phyloP scores from a whole-genome alignment of 2,113 vertebrate species.

The Scopus umbretta region DNA sequence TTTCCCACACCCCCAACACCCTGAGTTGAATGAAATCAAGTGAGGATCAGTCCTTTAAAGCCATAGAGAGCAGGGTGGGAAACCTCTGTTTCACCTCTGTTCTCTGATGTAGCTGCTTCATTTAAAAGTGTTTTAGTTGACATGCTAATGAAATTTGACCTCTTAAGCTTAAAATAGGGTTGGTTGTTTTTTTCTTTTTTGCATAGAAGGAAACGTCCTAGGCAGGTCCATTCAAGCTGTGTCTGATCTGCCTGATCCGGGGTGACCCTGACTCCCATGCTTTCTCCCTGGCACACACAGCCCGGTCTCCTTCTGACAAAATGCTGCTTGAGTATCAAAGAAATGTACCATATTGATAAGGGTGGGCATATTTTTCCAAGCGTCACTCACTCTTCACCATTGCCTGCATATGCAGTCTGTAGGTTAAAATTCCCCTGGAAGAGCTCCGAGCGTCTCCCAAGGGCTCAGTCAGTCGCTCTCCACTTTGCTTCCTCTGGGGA shows the following conservation, averaged over 20 bases:
- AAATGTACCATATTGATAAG: not conserved
- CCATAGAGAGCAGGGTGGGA: not conserved
- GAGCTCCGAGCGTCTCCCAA: not conserved
- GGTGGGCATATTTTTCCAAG: not conserved
- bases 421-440: not conserved
- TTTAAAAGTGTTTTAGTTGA: not conserved
- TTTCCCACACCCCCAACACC: not conserved
- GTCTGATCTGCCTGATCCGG: no score
- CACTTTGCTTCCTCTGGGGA: not conserved
- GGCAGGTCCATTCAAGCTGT: not conserved
- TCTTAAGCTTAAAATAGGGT: not conserved
- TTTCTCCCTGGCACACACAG: not conserved
- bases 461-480: not conserved
- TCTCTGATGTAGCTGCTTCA: not conserved
- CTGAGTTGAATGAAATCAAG: not conserved
- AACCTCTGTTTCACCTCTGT: not conserved
- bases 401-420: rapidly evolving
- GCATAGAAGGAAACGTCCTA: not conserved
- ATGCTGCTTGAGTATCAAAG: not conserved
- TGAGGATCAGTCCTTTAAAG: not conserved
- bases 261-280: not conserved
- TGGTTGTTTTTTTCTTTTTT: not conserved
- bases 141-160: not conserved
- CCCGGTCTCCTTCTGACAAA: not conserved
- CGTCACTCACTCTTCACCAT: not conserved